Conservation (phyloP, 2,797 vertebrate genomes). For the Apogon hyalosoma region DNA sequence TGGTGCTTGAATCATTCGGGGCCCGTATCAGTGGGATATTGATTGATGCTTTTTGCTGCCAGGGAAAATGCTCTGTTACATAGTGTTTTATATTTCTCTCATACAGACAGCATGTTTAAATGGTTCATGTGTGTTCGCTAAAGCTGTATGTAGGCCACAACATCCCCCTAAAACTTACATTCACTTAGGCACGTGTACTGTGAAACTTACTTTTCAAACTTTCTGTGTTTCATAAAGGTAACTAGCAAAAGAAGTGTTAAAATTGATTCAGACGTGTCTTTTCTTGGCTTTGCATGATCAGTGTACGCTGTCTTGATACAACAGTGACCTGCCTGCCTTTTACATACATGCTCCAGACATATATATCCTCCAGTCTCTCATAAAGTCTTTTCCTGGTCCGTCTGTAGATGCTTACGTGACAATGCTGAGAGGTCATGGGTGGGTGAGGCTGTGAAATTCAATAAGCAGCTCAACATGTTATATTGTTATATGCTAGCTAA, state of each 20-base stretch:
- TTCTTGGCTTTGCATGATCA: neutral
- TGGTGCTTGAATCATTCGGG: constrained; percentile 52
- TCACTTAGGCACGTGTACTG: neutral
- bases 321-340: constrained; percentile 11
- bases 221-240: neutral
- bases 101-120: constrained; percentile 13
- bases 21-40: constrained; percentile 50
- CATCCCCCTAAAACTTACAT: neutral
- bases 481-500: constrained; percentile 57
- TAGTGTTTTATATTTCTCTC: constrained; percentile 41
- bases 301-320: constrained; percentile 7
- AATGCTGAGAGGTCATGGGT: constrained; percentile 45
- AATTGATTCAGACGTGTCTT: constrained; percentile 3
- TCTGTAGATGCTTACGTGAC: constrained; percentile 58
- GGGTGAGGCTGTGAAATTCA: constrained; percentile 69
- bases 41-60: constrained; percentile 53
- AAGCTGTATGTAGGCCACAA: neutral
- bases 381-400: constrained; percentile 5
- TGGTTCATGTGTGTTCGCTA: constrained; percentile 6
- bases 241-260: neutral
- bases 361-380: neutral
- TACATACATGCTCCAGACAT: constrained; percentile 4
- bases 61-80: constrained; percentile 54
- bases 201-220: neutral
- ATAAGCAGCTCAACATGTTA: constrained; percentile 76